Conservation (phyloP, 1,140 invertebrate genomes). For the Orussus abietinus region DNA sequence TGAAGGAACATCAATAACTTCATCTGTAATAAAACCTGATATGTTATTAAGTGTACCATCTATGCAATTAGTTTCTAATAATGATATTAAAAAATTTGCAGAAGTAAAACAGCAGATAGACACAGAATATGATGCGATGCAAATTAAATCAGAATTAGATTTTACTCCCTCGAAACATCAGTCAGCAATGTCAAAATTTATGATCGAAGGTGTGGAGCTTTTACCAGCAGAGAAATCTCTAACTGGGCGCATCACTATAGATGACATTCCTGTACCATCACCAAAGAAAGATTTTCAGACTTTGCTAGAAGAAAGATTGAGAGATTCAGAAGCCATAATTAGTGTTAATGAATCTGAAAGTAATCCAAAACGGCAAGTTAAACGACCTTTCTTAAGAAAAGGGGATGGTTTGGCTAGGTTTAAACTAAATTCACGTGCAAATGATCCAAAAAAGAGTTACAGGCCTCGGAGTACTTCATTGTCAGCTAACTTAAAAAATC, state of each 20-base stretch:
- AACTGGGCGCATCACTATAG: conserved; percentile 25
- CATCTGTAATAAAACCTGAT: too few relatives aligned
- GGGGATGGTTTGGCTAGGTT: conserved; percentile 51
- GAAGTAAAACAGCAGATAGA: conserved; percentile 1
- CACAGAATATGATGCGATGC: conserved; percentile 8
- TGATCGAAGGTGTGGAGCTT: conserved; percentile 27
- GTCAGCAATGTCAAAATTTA: conserved; percentile 11
- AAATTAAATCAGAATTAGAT: conserved; percentile 4
- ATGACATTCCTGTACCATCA: conserved; percentile 48
- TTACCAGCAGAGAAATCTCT: conserved; percentile 17
- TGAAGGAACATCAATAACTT: too few relatives aligned
- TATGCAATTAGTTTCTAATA: too few relatives aligned
- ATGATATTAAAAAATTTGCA: conserved; percentile 3
- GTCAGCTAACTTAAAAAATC: conserved; percentile 32
- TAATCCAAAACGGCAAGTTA: conserved; percentile 16
- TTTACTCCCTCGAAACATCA: neutral
- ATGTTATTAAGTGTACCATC: too few relatives aligned
- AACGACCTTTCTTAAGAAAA: conserved; percentile 48
- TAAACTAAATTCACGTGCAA: conserved; percentile 20
- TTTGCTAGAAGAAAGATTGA: conserved; percentile 44
- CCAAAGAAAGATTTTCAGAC: conserved; percentile 45
- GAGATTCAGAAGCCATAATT: conserved; percentile 20
- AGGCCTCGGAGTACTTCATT: conserved; percentile 45
- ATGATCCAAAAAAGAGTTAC: neutral
- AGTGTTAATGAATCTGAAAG: conserved; percentile 7